Conservation (phyloP, 2,113 vertebrate genomes). For the Malurus elegans region DNA sequence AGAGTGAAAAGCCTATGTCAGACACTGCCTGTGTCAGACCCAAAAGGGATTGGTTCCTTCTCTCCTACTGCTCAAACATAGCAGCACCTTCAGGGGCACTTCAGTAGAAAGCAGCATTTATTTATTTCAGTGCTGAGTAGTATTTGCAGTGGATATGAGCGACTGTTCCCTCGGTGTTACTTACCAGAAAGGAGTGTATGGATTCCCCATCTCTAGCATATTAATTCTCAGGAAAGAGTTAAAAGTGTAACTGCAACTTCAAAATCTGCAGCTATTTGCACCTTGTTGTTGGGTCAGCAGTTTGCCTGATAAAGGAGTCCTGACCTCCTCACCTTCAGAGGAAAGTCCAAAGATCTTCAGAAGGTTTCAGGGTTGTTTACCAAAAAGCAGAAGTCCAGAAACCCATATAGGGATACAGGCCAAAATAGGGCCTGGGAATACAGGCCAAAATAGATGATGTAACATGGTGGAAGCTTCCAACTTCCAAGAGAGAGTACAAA, state of each 20-base stretch:
- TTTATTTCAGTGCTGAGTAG: not conserved
- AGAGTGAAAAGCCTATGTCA: not conserved
- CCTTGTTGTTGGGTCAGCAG: not conserved
- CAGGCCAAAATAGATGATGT: not conserved
- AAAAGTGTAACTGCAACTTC: not conserved
- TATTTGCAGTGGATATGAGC: not conserved
- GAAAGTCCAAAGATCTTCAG: conserved; percentile 23
- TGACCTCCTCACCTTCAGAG: not conserved
- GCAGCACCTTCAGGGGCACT: not conserved
- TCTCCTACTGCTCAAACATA: not conserved
- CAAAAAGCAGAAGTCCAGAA: not conserved
- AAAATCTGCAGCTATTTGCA: not conserved
- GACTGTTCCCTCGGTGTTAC: not conserved
- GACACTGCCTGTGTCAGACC: not conserved
- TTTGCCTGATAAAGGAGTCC: not conserved
- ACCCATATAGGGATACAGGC: not conserved
- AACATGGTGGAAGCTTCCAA: not conserved
- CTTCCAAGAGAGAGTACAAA: not conserved
- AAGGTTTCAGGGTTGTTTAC: not conserved
- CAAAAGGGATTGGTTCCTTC: not conserved
- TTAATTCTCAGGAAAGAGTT: not conserved
- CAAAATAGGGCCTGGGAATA: not conserved
- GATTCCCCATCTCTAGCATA: not conserved
- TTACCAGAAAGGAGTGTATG: not conserved
- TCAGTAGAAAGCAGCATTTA: not conserved